These are phyloP conservation scores for Podarcis siculus DNA, from an alignment of 2,797 vertebrate genomes.

Conservation along the genomic window DNA sequence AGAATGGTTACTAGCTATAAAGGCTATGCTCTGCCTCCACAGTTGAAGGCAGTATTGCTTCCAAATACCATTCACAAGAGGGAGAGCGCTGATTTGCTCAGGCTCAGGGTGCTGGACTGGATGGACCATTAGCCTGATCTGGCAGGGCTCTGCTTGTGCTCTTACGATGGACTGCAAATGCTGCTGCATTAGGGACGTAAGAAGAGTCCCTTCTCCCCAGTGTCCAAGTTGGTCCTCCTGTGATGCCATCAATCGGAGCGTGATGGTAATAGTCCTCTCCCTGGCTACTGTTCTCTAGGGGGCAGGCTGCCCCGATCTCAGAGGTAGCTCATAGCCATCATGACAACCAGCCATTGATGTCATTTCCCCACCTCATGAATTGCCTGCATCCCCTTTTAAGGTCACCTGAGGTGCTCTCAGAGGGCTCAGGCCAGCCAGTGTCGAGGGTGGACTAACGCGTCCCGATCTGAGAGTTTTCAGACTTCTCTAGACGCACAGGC, in stretches of 20 bases:
- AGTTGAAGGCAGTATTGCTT: no score
- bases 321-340: background rate
- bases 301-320: background rate
- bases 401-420: background rate
- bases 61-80: no score
- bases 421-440: background rate
- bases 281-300: background rate
- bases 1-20: no score
- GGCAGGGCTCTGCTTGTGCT: no score
- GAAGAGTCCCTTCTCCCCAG: background rate
- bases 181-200: background rate
- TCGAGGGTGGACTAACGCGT: background rate
- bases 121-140: no score
- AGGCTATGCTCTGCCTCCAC: no score
- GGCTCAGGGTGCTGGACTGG: background rate
- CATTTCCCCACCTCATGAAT: background rate
- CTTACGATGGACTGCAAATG: background rate
- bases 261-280: background rate
- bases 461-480: constrained; percentile 31
- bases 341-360: no score
- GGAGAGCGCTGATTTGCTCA: background rate
- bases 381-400: background rate
- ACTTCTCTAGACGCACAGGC: constrained; percentile 30
- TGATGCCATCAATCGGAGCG: fast-evolving
- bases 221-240: background rate